Conservation (phyloP, 2,797 vertebrate species). For the Melopsittacus undulatus region DNA sequence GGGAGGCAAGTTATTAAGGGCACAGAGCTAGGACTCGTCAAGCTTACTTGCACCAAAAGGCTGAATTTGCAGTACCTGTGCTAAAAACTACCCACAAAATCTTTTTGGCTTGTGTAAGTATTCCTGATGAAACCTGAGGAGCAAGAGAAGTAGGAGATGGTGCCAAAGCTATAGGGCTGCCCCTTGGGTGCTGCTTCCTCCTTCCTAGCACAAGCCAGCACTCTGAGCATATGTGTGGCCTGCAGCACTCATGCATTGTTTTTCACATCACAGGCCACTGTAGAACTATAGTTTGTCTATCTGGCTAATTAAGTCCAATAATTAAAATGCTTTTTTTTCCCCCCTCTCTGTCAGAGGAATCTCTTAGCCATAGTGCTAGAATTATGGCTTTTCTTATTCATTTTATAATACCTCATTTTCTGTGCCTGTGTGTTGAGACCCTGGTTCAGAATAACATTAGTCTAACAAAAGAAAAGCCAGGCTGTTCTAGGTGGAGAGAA, state of each 20-base stretch:
- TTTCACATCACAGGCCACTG: neutral
- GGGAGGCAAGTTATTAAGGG: neutral
- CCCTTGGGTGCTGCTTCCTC: neutral
- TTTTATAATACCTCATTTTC: neutral
- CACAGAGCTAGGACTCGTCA: accelerated
- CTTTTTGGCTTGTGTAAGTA: neutral
- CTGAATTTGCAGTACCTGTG: neutral
- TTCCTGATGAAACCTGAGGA: neutral
- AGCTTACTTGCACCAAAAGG: neutral
- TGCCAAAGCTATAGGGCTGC: neutral
- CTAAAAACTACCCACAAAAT: neutral
- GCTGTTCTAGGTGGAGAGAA: neutral
- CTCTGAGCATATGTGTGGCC: neutral
- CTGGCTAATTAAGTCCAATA: neutral
- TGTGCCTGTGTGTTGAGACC: neutral
- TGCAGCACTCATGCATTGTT: accelerated
- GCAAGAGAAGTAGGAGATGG: neutral
- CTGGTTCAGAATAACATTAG: neutral
- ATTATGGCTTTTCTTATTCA: neutral
- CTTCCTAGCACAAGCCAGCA: neutral
- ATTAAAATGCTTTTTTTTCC: neutral
- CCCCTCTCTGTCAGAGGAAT: neutral
- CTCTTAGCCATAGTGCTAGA: neutral
- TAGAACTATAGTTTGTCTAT: neutral
- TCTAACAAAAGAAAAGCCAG: neutral